phyloP scores from a whole-genome alignment of 2,113 vertebrate genomes.

The Psittacula cyanocephala region DNA sequence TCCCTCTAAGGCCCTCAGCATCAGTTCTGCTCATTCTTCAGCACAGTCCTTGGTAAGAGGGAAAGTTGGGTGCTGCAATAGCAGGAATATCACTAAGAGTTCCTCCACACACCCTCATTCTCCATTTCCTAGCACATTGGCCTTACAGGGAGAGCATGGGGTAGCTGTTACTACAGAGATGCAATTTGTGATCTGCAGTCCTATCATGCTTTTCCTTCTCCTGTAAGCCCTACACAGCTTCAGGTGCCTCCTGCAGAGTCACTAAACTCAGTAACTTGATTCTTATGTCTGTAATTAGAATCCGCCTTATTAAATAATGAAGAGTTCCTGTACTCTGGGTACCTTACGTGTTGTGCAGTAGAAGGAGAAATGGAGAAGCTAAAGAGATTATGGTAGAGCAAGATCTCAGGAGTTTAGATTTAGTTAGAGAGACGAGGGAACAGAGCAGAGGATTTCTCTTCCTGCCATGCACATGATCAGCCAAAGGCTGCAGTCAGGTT shows the following conservation, averaged over 20 bases:
- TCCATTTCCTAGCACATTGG: not conserved
- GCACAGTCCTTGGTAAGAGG: accelerated
- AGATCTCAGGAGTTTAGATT: not conserved
- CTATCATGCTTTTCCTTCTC: not conserved
- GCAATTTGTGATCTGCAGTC: not conserved
- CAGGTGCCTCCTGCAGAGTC: constrained; percentile 8
- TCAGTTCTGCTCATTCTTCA: not conserved
- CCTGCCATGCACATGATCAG: not conserved
- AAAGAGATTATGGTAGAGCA: not conserved
- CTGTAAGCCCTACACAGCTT: not conserved
- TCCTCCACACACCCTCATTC: not conserved
- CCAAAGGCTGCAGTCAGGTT: not conserved
- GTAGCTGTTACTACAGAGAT: not conserved
- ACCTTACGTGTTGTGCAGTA: not conserved
- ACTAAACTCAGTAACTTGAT: not conserved
- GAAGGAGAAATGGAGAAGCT: not conserved
- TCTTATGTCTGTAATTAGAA: constrained; percentile 28
- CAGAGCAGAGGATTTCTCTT: not conserved
- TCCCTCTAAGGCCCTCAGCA: accelerated
- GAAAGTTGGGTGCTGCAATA: not conserved
- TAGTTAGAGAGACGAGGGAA: not conserved
- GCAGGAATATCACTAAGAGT: accelerated
- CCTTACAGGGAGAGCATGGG: not conserved
- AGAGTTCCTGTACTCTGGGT: not conserved
- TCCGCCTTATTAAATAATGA: constrained; percentile 54